Evolutionary conservation across 2,797 vertebrate species (phyloP).

Genomic region (Melanotaenia nigrans): DNA sequence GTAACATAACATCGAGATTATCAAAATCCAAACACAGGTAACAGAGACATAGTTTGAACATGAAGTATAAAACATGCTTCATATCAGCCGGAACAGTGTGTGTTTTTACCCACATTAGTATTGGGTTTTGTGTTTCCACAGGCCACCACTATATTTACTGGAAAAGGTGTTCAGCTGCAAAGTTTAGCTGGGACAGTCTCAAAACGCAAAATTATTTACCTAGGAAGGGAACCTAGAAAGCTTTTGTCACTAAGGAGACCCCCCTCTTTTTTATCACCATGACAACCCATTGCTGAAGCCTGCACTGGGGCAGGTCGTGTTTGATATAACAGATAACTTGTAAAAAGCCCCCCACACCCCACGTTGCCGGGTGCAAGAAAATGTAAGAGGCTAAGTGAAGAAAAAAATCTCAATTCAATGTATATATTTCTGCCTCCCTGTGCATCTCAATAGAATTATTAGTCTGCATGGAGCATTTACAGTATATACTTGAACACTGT

Average conservation of each 20-base stretch:
- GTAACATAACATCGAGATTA: not conserved
- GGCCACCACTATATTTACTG: not conserved
- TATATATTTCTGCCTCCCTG: too few relatives aligned
- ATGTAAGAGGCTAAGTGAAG: not conserved
- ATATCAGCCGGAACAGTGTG: not conserved
- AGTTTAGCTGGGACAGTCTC: not conserved
- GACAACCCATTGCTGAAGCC: too few relatives aligned
- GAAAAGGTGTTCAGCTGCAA: not conserved
- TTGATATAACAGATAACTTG: not conserved
- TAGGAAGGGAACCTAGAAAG: too few relatives aligned
- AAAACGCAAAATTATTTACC: too few relatives aligned
- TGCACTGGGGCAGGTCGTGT: too few relatives aligned
- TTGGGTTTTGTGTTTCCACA: too few relatives aligned
- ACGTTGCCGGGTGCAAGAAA: too few relatives aligned
- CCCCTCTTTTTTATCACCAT: too few relatives aligned
- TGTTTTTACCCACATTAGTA: not conserved
- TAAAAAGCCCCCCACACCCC: too few relatives aligned
- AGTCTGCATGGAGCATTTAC: conserved; percentile 6
- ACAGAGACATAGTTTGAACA: not conserved
- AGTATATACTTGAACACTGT: conserved; percentile 24
- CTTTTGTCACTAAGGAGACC: too few relatives aligned
- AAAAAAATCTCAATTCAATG: not conserved
- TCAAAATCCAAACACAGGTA: not conserved
- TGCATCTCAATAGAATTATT: not conserved
- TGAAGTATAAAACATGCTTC: not conserved